phyloP scores from a whole-genome alignment of 2,888 invertebrate genomes.

The Mimumesa dahlbomi region DNA sequence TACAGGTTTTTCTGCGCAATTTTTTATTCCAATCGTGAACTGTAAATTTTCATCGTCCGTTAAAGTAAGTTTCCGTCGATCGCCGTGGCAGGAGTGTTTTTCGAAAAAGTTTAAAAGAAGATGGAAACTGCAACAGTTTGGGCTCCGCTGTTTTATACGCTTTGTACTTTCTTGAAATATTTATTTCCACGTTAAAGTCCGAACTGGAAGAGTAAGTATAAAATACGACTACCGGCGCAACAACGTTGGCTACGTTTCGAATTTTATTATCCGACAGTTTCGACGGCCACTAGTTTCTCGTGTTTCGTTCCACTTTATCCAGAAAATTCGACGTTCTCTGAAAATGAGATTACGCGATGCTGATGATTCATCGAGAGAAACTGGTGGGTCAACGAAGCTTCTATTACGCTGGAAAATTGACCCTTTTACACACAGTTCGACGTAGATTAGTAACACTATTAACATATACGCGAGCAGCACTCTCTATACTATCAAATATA shows the following conservation, averaged over 20 bases:
- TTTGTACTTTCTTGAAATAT: slow-evolving; percentile 46
- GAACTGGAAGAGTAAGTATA: slow-evolving; percentile 2
- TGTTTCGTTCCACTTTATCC: slow-evolving; percentile 1
- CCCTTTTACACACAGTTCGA: not conserved
- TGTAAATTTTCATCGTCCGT: too few relatives aligned
- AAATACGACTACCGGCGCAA: slow-evolving; percentile 27
- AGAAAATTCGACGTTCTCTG: slow-evolving; percentile 1
- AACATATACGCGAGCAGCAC: not conserved
- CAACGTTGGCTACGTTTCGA: slow-evolving; percentile 1
- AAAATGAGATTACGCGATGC: slow-evolving; percentile 5
- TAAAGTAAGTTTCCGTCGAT: too few relatives aligned
- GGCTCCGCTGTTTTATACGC: slow-evolving; percentile 53
- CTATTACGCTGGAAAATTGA: slow-evolving; percentile 1
- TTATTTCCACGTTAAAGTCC: slow-evolving; percentile 39
- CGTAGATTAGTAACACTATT: too few relatives aligned
- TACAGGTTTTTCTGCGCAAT: too few relatives aligned
- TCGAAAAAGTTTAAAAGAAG: too few relatives aligned
- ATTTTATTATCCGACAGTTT: slow-evolving; percentile 24
- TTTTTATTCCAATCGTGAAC: too few relatives aligned
- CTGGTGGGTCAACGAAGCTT: not conserved
- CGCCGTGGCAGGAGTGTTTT: too few relatives aligned
- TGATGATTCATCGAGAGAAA: not conserved
- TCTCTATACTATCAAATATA: too few relatives aligned
- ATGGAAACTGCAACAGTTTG: too few relatives aligned
- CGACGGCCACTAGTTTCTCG: not conserved